Base-by-base conservation (phyloP, 2,113 vertebrate species). In the Eidolon helvum region DNA sequence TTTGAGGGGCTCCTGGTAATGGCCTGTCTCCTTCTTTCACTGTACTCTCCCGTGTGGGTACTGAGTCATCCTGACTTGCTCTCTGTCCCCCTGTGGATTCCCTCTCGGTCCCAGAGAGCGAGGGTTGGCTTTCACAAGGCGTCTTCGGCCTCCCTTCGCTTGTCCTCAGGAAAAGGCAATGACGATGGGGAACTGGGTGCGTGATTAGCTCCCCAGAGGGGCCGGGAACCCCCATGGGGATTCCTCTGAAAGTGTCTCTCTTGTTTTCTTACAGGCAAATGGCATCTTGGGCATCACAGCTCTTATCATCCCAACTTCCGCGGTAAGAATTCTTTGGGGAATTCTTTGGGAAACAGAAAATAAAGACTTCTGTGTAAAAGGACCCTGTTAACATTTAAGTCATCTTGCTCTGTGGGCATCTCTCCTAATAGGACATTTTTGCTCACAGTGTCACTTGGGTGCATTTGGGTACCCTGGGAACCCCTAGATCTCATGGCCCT, bases 261-360 rank as follows among this genome's bases (percentile, higher is more conserved):
- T 98, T 82, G 0, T 87, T 98, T 98, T 80, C 79, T 19, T 12
- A 0, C 98, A 99, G 99, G 99, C 92, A 99, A 99, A 97, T 99
- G 99, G 99, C 99, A 99, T 96, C 99, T 99, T 33, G 99, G 99
- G 43, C 99, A 99, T 98, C 98, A 98, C 0, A 99, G 99, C 61
- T 97, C 2, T 10, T 99, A 99, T 86, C 98, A 99, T 91, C 99
- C 99, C 86, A 99, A 74, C 79, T 98, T 98, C 91, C 99, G 99
- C 22, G 99, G 99, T 99, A 98, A 98, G 98, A 53, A 38, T 89
- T 79, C 85, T 79, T 80, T 19, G 24, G 92, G 57, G 79, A 45
- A 85, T 53, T 95, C 26, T 78, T 33, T 38, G 85, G 72, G 78
- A 86, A 57, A 89, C 24, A 53, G 65, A 75, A 94, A 92, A 33